These are phyloP conservation scores for Gnatocerus cornutus DNA, from an alignment of 2,888 invertebrate species.

Conservation along the genomic window DNA sequence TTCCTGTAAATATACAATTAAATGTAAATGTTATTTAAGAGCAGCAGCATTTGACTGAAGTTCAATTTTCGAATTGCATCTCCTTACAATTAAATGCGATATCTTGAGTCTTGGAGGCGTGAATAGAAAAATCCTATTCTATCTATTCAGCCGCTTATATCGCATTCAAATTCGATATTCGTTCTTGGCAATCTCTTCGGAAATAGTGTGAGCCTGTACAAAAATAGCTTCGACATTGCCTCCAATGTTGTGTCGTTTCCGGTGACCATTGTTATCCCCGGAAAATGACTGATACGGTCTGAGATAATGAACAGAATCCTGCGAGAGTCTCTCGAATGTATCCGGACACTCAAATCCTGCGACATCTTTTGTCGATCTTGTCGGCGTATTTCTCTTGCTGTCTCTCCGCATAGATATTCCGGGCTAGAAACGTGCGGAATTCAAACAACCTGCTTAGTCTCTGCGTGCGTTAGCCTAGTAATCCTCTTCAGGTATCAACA, in stretches of 20 bases:
- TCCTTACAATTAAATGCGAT: no score
- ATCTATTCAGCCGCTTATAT: not conserved
- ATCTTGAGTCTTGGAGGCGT: not conserved
- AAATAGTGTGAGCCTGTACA: not conserved
- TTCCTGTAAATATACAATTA: no score
- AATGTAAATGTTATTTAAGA: no score
- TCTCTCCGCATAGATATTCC: constrained; percentile 42
- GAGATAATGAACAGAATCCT: constrained; percentile 52
- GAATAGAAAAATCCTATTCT: not conserved
- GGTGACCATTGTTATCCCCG: constrained; percentile 36
- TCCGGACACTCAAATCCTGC: constrained; percentile 51
- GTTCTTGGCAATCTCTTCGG: not conserved
- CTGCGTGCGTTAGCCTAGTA: constrained; percentile 56
- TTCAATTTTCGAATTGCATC: no score
- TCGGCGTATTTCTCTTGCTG: constrained; percentile 28
- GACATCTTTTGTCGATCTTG: constrained; percentile 49
- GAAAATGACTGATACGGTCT: constrained; percentile 50
- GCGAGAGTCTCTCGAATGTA: constrained; percentile 47
- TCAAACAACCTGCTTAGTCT: constrained; percentile 58
- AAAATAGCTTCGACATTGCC: constrained; percentile 20
- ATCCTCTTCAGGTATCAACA: constrained; percentile 60
- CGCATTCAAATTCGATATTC: not conserved
- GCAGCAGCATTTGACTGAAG: no score
- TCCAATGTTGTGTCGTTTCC: constrained; percentile 30
- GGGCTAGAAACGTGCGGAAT: constrained; percentile 55